phyloP scores from a whole-genome alignment of 2,888 invertebrate genomes.

The Celastrina argiolus region DNA sequence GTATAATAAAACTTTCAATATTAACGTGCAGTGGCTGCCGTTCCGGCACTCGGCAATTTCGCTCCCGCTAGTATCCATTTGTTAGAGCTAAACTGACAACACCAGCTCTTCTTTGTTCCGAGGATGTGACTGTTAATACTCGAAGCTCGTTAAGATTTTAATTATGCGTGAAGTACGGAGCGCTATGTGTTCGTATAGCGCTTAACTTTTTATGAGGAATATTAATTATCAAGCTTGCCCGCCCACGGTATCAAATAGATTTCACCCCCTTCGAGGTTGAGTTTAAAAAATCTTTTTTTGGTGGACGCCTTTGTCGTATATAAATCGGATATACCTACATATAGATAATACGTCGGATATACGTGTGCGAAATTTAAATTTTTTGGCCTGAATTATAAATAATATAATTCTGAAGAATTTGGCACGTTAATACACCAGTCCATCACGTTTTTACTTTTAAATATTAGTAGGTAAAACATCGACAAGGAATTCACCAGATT shows the following conservation, averaged over 20 bases:
- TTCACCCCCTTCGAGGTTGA: too few relatives aligned
- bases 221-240: too few relatives aligned
- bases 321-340: too few relatives aligned
- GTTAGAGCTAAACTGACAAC: constrained; percentile 29
- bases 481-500: neutral
- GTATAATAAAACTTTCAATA: constrained; percentile 37
- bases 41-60: constrained; percentile 34
- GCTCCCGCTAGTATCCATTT: constrained; percentile 31
- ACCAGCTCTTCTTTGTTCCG: constrained; percentile 7
- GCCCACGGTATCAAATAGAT: too few relatives aligned
- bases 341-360: too few relatives aligned
- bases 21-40: constrained; percentile 36
- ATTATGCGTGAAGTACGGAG: constrained; percentile 1
- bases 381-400: too few relatives aligned
- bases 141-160: constrained; percentile 9
- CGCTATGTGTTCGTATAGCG: neutral
- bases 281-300: too few relatives aligned
- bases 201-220: neutral
- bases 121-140: neutral
- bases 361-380: too few relatives aligned
- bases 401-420: too few relatives aligned
- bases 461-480: neutral
- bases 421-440: too few relatives aligned
- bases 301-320: too few relatives aligned
- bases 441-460: too few relatives aligned